phyloP scores from a whole-genome alignment of 2,797 vertebrate genomes.

The Cichlasoma orientale region DNA sequence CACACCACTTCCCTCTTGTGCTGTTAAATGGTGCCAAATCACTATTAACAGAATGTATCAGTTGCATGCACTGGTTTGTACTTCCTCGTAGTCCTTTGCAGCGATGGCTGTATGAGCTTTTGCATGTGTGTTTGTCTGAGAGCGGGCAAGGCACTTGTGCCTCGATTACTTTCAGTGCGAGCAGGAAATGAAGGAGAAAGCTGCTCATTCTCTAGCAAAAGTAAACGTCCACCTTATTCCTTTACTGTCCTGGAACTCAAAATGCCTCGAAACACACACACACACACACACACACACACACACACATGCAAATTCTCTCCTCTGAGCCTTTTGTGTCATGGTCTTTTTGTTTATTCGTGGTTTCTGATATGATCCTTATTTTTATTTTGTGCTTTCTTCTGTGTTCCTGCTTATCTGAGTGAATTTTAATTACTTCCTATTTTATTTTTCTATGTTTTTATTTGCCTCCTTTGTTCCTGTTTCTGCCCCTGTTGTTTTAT shows the following conservation, averaged over 20 bases:
- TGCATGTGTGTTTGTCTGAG: conserved; percentile 26
- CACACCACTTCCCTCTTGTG: not conserved
- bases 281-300: conserved; percentile 9
- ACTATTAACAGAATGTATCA: not conserved
- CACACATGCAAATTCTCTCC: not conserved
- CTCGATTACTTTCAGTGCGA: conserved; percentile 42
- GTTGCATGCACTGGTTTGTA: conserved; percentile 2
- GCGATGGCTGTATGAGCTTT: conserved; percentile 8
- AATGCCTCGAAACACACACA: conserved; percentile 41
- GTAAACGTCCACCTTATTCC: conserved; percentile 65
- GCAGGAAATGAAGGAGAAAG: conserved; percentile 84
- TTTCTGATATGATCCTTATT: not conserved
- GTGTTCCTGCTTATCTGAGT: not conserved
- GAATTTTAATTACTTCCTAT: not conserved
- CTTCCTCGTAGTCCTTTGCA: not conserved
- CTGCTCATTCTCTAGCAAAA: conserved; percentile 76
- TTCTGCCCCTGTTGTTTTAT: not conserved
- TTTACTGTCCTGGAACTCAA: conserved; percentile 65
- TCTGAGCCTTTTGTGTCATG: conserved; percentile 45
- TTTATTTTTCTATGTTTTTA: not conserved
- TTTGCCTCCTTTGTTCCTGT: not conserved
- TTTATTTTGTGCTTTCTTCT: not conserved
- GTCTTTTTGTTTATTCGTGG: not conserved
- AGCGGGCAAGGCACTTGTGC: conserved; percentile 45
- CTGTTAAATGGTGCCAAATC: not conserved